Conservation (phyloP, 2,113 vertebrate species). For the Larimichthys crocea region DNA sequence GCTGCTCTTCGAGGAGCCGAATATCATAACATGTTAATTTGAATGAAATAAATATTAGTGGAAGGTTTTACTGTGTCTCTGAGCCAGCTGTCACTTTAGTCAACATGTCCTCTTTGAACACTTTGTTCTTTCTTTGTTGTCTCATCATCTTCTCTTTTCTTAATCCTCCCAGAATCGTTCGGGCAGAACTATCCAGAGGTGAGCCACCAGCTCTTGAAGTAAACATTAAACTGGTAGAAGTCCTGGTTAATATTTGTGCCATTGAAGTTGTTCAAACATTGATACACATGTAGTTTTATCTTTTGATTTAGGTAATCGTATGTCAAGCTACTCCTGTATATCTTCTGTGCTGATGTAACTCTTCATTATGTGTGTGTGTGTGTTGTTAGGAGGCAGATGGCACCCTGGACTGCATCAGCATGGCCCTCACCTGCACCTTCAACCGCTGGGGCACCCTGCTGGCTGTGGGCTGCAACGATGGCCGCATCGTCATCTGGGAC, state of each 20-base stretch:
- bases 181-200: slow-evolving; percentile 99
- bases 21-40: neutral
- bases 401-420: slow-evolving; percentile 97
- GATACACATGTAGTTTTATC: neutral
- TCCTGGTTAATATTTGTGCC: neutral
- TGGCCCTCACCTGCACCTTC: slow-evolving; percentile 99
- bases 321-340: neutral
- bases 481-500: slow-evolving; percentile 98
- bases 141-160: slow-evolving; percentile 1
- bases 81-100: neutral
- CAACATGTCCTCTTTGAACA: neutral
- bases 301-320: neutral
- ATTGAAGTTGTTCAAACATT: neutral
- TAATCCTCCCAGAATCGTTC: slow-evolving; percentile 89
- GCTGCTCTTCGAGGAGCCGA: neutral
- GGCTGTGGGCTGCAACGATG: slow-evolving; percentile 97
- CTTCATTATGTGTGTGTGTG: neutral
- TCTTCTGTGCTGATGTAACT: neutral
- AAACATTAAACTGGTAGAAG: neutral
- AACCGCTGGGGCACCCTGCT: slow-evolving; percentile 98
- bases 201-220: slow-evolving; percentile 51
- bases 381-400: slow-evolving; percentile 93
- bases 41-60: neutral
- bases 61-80: neutral
- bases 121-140: neutral